Conservation (phyloP, 2,113 vertebrate species). For the Cyprinodon tularosa region DNA sequence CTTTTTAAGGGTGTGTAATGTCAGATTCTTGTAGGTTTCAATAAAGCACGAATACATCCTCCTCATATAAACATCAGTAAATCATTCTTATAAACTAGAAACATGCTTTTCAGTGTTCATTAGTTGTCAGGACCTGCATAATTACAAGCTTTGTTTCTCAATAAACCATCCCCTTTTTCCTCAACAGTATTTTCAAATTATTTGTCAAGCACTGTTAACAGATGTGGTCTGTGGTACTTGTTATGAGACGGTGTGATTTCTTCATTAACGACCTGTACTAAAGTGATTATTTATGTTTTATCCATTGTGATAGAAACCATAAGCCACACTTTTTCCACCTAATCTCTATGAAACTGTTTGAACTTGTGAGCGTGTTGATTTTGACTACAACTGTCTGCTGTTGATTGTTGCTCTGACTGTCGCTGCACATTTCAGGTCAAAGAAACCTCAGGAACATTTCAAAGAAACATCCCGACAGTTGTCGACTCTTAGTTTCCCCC, state of each 20-base stretch:
- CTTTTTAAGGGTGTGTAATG: background rate
- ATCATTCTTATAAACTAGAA: background rate
- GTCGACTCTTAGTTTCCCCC: constrained; percentile 24
- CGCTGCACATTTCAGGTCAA: constrained; percentile 55
- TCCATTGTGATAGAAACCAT: constrained; percentile 19
- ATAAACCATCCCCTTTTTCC: background rate
- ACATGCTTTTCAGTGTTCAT: background rate
- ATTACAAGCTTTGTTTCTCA: background rate
- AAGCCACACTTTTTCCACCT: constrained; percentile 22
- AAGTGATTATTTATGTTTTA: constrained; percentile 43
- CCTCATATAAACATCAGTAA: background rate
- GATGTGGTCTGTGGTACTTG: constrained; percentile 34
- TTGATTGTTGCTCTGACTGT: constrained; percentile 56
- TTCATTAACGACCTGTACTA: constrained; percentile 31
- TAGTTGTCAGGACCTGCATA: background rate
- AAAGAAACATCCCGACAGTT: constrained; percentile 37
- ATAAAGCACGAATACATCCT: background rate
- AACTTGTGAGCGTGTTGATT: constrained; percentile 16
- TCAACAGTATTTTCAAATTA: background rate
- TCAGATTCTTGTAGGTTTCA: background rate
- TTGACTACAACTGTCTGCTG: constrained; percentile 50
- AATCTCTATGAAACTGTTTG: constrained; percentile 22
- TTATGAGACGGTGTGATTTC: constrained; percentile 35
- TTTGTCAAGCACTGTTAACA: constrained; percentile 9
- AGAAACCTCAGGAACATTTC: constrained; percentile 49